Base-by-base conservation (phyloP, 1,140 invertebrate species). In the Atopsyche davidsoni region DNA sequence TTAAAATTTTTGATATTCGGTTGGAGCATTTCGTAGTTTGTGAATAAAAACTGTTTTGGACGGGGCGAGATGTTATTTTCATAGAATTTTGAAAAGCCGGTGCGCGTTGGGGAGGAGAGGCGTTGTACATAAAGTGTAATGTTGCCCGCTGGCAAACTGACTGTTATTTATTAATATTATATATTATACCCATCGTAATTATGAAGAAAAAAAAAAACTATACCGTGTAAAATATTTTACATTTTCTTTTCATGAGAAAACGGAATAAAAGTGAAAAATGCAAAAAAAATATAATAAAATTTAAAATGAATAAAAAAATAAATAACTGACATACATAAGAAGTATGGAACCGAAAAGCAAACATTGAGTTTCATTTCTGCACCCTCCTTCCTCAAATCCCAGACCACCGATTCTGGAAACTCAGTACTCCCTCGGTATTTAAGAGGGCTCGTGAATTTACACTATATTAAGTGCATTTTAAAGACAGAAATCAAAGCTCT, bases 221-320 rank as follows among this genome's bases (percentile, higher is more conserved):
- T 45, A 45, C 31, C 28, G 13, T 45, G 43, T 45, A 45, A 45
- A 34, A 45, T 45, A 45, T 45, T 45, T 45, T 45, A 35, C 43
- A 45, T 19, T 45, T 45, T 45, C 28, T 35, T 35, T 45, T 34
- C 34, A 45, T 35, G 43, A 45, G 28, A 35, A 45, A 32, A 24
- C 31, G 23, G 13, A 23, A 19, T n/a, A 43, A 45, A 34, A 34
- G 6, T 34, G 2, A 45, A 22, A n/a, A 34, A 22, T 14, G 13
- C 34, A 43, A 45, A 45, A 45, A 45, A 45, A n/a, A 34, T 41
- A 45, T 23, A 45, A 22, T 45, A 34, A 32, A 16, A 45, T 18
- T 34, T n/a, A 34, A 45, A 45, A 45, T 34, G 21, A 45, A 14
- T 24, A 43, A 43, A 32, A 45, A 45, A 45, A 34, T 34, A 45